Evolutionary conservation across 2,797 vertebrate genomes (phyloP), one percentile per base, ranked within the genome.

Genomic region (Epinephelus awoara): DNA sequence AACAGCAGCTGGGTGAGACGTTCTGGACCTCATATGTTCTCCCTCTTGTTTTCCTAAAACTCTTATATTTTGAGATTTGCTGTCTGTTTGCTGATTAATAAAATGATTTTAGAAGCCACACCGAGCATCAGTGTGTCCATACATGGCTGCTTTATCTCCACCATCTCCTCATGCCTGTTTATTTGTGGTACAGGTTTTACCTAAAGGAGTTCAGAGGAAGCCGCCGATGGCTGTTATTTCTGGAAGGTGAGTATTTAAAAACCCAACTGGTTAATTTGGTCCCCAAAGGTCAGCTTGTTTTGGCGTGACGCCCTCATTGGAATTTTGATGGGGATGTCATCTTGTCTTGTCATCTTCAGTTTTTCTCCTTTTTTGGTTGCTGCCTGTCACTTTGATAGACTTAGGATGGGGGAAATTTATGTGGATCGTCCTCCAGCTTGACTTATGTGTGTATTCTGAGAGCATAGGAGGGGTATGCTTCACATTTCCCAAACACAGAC

Each of bases 191-290:
- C 84, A 96, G 95, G 78, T 96, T 94, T 90, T 95, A 95, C 91
- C 90, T 96, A 59, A 95, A 95, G 87, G 96, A 95, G 89, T 92
- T 94, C 87, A 96, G 95, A 95, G 91, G 92, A 87, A 96, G 92
- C 86, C 96, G 94, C 79, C 91, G 92, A 83, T 95, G 95, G 94
- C 89, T 95, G 87, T 84, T 95, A 91, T 96, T 96, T 94, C 89
- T 97, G 91, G 95, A 96, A 92, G 96, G 94, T 94, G 90, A 92
- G 95, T 93, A 90, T 95, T 94, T 94, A 85, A 92, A 94, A 92
- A 85, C 3, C 73, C 73, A 83, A 55, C 77, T 77, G 88, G 88
- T 94, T 94, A 84, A 93, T 92, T 93, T 93, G 80, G 92, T 90
- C 88, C 74, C 46, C 47, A 81, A 80, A 88, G 91, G 88, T 94